These are phyloP conservation scores for Scelioninae gen. 2 DNA, from an alignment of 2,888 invertebrate genomes.

Conservation along the genomic window DNA sequence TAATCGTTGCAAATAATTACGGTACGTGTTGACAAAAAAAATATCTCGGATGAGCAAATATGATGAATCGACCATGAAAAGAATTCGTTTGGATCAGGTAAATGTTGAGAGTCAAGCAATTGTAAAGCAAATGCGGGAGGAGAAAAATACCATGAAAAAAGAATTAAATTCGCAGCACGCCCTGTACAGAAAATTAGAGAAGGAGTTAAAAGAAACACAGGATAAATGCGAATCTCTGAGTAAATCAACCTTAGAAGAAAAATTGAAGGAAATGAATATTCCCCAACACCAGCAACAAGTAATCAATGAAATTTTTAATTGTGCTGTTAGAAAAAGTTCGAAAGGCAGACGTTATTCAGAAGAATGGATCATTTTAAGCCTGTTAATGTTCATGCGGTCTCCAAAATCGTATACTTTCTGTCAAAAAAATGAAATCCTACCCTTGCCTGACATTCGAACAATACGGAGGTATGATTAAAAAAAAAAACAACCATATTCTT, in stretches of 20 bases:
- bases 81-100: slow-evolving; percentile 3
- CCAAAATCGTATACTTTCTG: neutral
- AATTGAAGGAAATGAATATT: neutral
- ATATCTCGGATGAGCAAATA: neutral
- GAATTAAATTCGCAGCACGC: neutral
- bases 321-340: neutral
- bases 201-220: neutral
- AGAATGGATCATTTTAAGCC: neutral
- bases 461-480: neutral
- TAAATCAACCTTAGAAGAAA: neutral
- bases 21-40: slow-evolving; percentile 6
- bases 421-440: neutral
- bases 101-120: neutral
- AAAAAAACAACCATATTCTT: no score
- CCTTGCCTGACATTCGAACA: neutral
- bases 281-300: neutral
- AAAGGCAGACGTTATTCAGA: neutral
- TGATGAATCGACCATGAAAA: neutral
- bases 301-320: neutral
- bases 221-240: neutral
- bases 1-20: slow-evolving; percentile 14
- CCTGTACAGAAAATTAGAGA: slow-evolving; percentile 2
- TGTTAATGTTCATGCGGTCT: neutral
- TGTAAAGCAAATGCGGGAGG: slow-evolving; percentile 6
- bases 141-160: slow-evolving; percentile 1